Base-by-base conservation (phyloP, 2,888 invertebrate genomes). In the Orthonychiurus folsomi region DNA sequence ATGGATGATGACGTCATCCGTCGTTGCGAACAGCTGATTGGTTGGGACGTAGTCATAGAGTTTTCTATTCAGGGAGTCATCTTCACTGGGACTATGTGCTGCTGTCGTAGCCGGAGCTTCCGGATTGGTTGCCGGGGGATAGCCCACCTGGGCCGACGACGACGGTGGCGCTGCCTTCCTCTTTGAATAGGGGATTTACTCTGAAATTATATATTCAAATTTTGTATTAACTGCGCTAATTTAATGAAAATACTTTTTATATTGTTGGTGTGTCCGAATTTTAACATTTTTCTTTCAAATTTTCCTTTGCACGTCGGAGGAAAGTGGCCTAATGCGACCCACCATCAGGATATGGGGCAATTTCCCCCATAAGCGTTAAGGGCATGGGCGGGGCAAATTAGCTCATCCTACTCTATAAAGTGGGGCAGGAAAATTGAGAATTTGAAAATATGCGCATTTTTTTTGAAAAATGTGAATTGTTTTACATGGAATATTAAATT, bases 61-160 rank as follows among this genome's bases (percentile, higher is more conserved):
- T 28, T 60, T 62, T 37, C 15, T 37, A 37, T 37, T 37, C 9
- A 37, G 37, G 37, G 37, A 37, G 15, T 70, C 69, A 55, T 73
- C 71, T 60, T 71, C 71, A 61, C 69, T 70, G 20, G 69, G 68
- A 2, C n/a, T 48, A 15, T 12, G 15, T 48, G 48, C 67, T 68
- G 60, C 69, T 69, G 66, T 73, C 73, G 53, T 73, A 73, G 24
- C 73, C 73, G 9, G 71, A 71, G 57, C 69, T 69, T 3, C 71
- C 71, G 20, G 71, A 70, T 37, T 66, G 58, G 59, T 70, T 68
- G 27, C 72, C 71, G 47, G 65, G 63, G 21, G 66, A 64, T 26
- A 64, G 63, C 25, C 60, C 61, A 37, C 37, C 37, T 37, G 5
- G 37, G 27, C 64, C 65, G n/a, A n/a, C n/a, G n/a, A n/a, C 37